Evolutionary conservation across 1,140 invertebrate genomes (phyloP), one percentile per base, ranked within the genome.

Genomic region (Myzus persicae): DNA sequence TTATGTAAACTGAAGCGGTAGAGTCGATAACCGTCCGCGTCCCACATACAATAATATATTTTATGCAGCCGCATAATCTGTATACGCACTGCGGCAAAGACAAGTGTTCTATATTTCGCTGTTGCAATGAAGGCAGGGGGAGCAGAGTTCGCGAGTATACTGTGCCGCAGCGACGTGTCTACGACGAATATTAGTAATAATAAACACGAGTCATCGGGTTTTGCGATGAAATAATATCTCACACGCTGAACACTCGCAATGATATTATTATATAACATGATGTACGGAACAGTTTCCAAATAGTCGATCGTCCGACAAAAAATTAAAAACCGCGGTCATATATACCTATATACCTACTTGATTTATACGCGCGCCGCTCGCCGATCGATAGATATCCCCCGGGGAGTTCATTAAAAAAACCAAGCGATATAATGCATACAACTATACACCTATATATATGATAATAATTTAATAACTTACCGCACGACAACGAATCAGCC

Each of bases 361-460:
- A 67, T n/a, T 67, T 67, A 67, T 67, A 67, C 59, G 31, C 59
- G 31, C 59, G 31, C 31, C 48, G 20, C n/a, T n/a, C 46, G 46
- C 46, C 26, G 31, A 67, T 67, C 36, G 76, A 81, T 81, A 81
- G 36, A 38, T 38, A 36, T 81, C 36, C 76, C 59, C 59, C 20
- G 36, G 76, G 76, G 76, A 81, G 76, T 81, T 36, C 76, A 81
- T 81, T 81, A 81, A 81, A 81, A n/a, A 81, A 81, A 81, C 20
- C 36, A 38, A 36, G 36, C 36, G 36, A 67, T 81, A 81, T 38
- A 36, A 38, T 38, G 38, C 20, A 81, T 20, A 46, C 18, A 59
- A 11, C 31, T 31, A 59, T 54, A 54, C 51, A 59, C 24, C 6
- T 59, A 31, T 31, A 59, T 59, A 14, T 67, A 67, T n/a, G 18